Conservation (phyloP, 2,888 invertebrate species). For the Temnothorax rugatulus region DNA sequence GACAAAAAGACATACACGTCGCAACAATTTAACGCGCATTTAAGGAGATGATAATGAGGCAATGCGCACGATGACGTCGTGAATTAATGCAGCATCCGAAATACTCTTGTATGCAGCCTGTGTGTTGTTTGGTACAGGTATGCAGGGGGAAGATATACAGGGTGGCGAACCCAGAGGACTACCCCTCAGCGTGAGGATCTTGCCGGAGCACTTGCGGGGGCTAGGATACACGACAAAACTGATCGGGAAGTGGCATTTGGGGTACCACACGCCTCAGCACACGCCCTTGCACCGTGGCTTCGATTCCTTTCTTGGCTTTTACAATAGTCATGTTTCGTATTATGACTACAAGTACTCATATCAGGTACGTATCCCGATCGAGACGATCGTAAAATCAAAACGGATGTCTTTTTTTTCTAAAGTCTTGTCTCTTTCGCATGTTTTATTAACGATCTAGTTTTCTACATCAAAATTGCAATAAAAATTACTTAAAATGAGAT, state of each 20-base stretch:
- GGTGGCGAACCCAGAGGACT: conserved; percentile 88
- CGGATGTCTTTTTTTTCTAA: neutral
- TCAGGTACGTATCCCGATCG: conserved; percentile 56
- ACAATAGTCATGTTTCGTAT: conserved; percentile 94
- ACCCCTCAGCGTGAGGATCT: conserved; percentile 86
- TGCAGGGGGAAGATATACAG: conserved; percentile 87
- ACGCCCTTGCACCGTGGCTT: conserved; percentile 93
- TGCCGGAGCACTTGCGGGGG: conserved; percentile 87
- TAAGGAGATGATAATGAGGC: neutral
- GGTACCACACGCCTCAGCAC: conserved; percentile 88
- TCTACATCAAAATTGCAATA: neutral
- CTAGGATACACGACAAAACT: conserved; percentile 87
- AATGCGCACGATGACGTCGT: neutral
- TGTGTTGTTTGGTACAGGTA: conserved; percentile 82
- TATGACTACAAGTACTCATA: conserved; percentile 89
- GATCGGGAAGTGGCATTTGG: conserved; percentile 89
- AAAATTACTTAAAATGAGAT: neutral
- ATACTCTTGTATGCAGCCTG: neutral
- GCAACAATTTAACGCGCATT: neutral
- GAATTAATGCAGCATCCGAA: neutral
- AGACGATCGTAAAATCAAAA: neutral
- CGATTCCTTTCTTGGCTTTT: conserved; percentile 94
- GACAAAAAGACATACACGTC: neutral
- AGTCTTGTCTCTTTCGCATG: neutral
- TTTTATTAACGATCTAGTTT: neutral